Conservation (phyloP, 2,113 vertebrate species). For the Geococcyx californianus region DNA sequence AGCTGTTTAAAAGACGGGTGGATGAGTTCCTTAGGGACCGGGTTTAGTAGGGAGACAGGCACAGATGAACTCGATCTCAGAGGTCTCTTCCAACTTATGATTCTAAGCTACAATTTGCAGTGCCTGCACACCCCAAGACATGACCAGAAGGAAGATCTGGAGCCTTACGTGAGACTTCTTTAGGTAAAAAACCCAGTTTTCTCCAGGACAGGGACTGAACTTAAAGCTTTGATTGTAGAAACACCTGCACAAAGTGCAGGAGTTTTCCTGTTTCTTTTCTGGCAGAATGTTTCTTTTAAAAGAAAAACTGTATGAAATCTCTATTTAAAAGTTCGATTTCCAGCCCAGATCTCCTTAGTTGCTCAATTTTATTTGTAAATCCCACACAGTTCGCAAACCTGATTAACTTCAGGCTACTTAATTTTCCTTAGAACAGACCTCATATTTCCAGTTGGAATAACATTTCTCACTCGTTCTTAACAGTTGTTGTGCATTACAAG, state of each 20-base stretch:
- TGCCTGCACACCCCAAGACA: accelerated
- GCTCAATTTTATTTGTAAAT: background rate
- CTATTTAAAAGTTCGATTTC: background rate
- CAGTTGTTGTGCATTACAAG: background rate
- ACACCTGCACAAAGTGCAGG: accelerated
- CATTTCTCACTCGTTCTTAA: background rate
- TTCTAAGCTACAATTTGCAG: background rate
- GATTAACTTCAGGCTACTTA: background rate
- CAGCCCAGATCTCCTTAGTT: background rate
- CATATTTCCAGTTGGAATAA: background rate
- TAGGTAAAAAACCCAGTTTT: accelerated
- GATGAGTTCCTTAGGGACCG: no score
- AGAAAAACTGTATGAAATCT: background rate
- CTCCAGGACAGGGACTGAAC: background rate
- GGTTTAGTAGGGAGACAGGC: no score
- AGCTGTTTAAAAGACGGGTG: no score
- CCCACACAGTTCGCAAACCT: background rate
- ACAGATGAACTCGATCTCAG: no score
- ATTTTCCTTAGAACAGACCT: background rate
- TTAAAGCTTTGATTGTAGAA: background rate
- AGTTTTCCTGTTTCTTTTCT: background rate
- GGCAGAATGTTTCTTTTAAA: background rate
- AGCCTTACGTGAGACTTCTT: background rate
- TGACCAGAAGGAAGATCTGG: background rate
- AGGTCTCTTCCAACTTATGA: no score